phyloP scores from a whole-genome alignment of 2,797 vertebrate species.

The Enteromius anoplus region DNA sequence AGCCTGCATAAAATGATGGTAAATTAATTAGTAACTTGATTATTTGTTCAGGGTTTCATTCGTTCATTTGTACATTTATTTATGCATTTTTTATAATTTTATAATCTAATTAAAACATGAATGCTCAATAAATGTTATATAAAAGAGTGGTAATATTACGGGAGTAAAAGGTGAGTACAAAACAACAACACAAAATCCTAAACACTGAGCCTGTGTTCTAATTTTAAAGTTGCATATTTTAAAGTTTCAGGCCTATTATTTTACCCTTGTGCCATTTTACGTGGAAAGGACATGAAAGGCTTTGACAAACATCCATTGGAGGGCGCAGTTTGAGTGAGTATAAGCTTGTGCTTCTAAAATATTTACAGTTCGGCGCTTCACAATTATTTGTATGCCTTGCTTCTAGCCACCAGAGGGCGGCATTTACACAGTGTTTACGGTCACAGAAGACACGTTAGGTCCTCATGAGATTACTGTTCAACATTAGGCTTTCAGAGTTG shows the following conservation, averaged over 20 bases:
- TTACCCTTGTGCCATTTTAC: conserved; percentile 7
- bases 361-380: no score
- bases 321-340: neutral
- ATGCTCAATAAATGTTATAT: neutral
- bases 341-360: neutral
- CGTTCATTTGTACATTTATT: neutral
- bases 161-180: neutral
- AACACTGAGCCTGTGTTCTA: neutral
- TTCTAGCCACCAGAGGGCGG: conserved; percentile 27
- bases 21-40: neutral
- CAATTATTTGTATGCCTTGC: neutral
- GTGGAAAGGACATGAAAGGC: neutral
- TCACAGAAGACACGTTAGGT: neutral
- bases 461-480: neutral
- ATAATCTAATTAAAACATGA: neutral
- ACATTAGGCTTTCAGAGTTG: neutral
- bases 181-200: neutral
- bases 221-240: neutral
- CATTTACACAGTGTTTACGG: neutral
- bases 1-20: neutral
- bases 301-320: neutral
- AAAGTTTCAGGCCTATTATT: neutral
- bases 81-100: neutral
- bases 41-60: neutral
- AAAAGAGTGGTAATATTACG: no score